These are phyloP conservation scores for Halictus ligatus DNA, from an alignment of 2,888 invertebrate genomes.

Conservation along the genomic window DNA sequence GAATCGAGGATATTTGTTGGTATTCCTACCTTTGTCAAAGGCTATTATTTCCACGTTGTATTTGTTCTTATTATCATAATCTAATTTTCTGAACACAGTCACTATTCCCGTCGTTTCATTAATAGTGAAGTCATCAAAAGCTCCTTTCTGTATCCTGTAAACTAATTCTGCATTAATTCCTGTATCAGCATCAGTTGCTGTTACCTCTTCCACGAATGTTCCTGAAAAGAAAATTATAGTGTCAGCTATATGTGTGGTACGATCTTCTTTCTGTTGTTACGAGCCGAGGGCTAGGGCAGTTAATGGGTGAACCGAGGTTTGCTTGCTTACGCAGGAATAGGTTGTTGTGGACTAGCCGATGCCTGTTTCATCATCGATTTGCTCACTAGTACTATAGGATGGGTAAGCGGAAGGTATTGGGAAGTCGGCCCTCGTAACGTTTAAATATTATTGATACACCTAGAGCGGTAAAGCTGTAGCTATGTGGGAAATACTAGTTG, in stretches of 20 bases:
- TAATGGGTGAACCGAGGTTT: too few species aligned
- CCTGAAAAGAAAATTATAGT: constrained; percentile 85
- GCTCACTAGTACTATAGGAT: too few species aligned
- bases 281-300: too few species aligned
- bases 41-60: constrained; percentile 93
- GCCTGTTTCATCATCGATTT: too few species aligned
- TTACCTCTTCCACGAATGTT: constrained; percentile 90
- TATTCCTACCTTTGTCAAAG: constrained; percentile 88
- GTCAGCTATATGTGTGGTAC: not conserved
- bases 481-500: too few species aligned
- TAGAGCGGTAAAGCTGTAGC: too few species aligned
- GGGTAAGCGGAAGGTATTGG: too few species aligned
- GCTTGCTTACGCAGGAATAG: too few species aligned
- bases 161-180: constrained; percentile 92
- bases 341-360: too few species aligned
- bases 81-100: constrained; percentile 91
- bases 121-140: constrained; percentile 93
- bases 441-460: too few species aligned
- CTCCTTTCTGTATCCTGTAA: constrained; percentile 94
- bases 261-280: not conserved
- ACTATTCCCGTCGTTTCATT: constrained; percentile 91
- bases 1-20: not conserved
- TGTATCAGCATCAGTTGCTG: constrained; percentile 94
- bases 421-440: too few species aligned
- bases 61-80: constrained; percentile 92